Percentiles rank a stretch among this genome's conserved stretches.
These are phyloP conservation scores for Caiman crocodilus DNA, from an alignment of 2,797 vertebrate genomes.

Conservation along the genomic window DNA sequence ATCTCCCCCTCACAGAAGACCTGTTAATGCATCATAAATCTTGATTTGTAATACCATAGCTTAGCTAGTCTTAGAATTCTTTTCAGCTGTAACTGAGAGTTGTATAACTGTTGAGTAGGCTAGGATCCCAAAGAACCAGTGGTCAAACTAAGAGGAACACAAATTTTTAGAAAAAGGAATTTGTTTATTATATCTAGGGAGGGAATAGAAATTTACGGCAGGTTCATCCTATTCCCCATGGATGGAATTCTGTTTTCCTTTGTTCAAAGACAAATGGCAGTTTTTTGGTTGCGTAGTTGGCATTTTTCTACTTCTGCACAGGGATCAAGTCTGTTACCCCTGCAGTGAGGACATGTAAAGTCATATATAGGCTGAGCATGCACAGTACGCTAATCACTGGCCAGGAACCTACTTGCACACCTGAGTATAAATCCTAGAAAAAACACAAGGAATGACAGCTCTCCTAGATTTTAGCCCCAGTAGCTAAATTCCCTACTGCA, in stretches of 20 bases:
- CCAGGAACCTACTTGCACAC: too few species aligned
- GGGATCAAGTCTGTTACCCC: too few species aligned
- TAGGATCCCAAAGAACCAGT: neutral
- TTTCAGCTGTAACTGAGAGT: neutral
- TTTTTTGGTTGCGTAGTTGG: neutral
- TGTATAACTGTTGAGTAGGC: neutral
- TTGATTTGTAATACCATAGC: neutral
- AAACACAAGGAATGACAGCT: too few species aligned
- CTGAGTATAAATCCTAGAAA: too few species aligned
- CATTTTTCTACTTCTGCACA: too few species aligned
- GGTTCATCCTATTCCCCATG: neutral
- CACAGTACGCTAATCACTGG: too few species aligned
- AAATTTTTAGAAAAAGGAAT: neutral
- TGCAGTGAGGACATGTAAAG: too few species aligned
- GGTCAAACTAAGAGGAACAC: neutral
- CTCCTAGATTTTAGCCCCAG: too few species aligned
- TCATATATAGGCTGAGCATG: too few species aligned
- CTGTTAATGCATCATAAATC: neutral
- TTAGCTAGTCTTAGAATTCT: neutral
- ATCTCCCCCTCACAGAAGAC: neutral
- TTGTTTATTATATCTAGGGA: neutral
- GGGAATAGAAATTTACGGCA: neutral
- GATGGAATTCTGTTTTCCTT: neutral
- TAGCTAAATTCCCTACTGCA: too few species aligned
- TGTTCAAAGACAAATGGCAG: neutral